Evolutionary conservation across 2,113 vertebrate genomes (phyloP), one percentile per base, ranked within the genome.

Genomic region (Ptilorrhoa leucosticta): DNA sequence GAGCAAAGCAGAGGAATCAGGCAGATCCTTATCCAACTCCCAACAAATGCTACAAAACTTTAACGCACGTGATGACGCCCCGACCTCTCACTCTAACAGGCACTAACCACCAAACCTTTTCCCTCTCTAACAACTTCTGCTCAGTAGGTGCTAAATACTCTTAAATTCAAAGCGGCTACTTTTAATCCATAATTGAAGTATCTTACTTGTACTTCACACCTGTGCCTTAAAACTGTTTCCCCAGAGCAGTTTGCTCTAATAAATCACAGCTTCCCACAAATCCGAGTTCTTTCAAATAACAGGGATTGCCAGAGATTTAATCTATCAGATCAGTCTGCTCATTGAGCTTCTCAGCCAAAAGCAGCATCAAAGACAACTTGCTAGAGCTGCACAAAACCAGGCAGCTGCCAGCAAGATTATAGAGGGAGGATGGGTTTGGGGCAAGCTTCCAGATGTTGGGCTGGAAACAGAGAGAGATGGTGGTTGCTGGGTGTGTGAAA

Each of bases 41-140:
- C 35, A 86, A 22, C 10, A 56, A 92, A 51, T 30, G 8, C 35
- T 68, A 39, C 33, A 60, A 35, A 79, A 71, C 47, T 71, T 75
- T 13, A 75, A 71, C 33, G 14, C 42, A 12, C 0, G 1, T 2
- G 0, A 6, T 51, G 13, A 42, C 4, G 5, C 9, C 22, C 31
- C 35, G 9, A 44, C 24, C 64, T 69, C 47, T 37, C 57, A 51
- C 37, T 81, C 40, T 22, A 61, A 53, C 11, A 91, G 8, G 7
- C n/a, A 31, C 19, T 48, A 57, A 61, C 19, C n/a, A 57, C 16
- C 5, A 13, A 42, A 63, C 13, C n/a, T 48, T 54, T 61, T 7
- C 28, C 31, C 30, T 53, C 10, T 63, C 45, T 72, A 35, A 54
- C 18, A 51, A 42, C 3, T 28, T 61, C 22, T n/a, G 6, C 30